These are phyloP conservation scores for Oscheius myriophilus DNA, from an alignment of 2,888 invertebrate species.

Conservation along the genomic window DNA sequence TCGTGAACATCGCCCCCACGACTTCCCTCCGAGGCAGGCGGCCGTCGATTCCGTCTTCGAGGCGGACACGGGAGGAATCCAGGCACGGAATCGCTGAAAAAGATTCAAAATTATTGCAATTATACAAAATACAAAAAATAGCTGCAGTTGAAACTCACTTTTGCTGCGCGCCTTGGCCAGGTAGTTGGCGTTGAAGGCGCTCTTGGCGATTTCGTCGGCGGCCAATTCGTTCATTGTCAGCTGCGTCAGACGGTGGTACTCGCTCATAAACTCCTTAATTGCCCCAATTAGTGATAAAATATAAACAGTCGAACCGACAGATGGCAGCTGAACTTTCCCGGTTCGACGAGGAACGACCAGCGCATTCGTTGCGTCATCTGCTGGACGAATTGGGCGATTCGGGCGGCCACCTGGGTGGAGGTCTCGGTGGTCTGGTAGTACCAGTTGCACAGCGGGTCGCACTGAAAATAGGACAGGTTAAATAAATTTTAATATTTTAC, in stretches of 20 bases:
- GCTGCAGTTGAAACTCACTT: no score
- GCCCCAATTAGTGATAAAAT: background rate
- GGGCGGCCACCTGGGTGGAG: conserved; percentile 43
- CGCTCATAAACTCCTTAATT: conserved; percentile 57
- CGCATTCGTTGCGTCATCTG: conserved; percentile 53
- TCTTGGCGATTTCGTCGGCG: conserved; percentile 54
- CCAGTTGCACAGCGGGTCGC: conserved; percentile 57
- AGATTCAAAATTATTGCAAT: background rate
- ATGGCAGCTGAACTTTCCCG: conserved; percentile 64
- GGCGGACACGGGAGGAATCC: conserved; percentile 46
- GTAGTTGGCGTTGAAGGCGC: conserved; percentile 61
- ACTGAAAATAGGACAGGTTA: no score
- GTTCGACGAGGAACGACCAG: conserved; percentile 64
- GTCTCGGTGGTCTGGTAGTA: conserved; percentile 44
- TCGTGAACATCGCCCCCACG: conserved; percentile 10
- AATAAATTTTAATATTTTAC: no score
- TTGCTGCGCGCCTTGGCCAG: conserved; percentile 61
- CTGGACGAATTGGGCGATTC: conserved; percentile 46
- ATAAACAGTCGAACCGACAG: conserved; percentile 41
- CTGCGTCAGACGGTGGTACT: conserved; percentile 60
- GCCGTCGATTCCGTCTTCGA: conserved; percentile 40
- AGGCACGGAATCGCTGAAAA: conserved; percentile 44
- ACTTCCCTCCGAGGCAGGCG: conserved; percentile 2
- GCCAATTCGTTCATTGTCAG: conserved; percentile 53
- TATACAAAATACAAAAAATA: no score